Conservation (phyloP, 2,888 invertebrate genomes). For the Pandemis corylana region DNA sequence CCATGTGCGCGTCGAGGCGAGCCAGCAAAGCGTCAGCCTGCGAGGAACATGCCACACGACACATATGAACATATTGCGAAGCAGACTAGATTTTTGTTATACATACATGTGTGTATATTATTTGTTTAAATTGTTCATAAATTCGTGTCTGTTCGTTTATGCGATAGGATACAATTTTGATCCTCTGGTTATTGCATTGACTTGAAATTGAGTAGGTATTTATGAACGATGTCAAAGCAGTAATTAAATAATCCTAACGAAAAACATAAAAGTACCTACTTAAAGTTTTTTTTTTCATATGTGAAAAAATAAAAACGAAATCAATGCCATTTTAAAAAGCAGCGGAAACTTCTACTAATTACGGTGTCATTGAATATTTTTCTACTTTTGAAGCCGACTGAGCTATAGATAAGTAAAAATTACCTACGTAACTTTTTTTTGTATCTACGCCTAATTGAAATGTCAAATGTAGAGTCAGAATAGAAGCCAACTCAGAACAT, state of each 20-base stretch:
- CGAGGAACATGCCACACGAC: slow-evolving; percentile 50
- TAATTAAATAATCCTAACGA: no score
- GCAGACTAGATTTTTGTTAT: background rate
- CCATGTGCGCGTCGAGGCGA: slow-evolving; percentile 65
- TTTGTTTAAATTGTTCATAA: no score
- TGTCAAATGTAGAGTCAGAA: background rate
- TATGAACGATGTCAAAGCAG: no score
- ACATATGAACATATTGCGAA: slow-evolving; percentile 16
- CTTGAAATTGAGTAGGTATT: no score
- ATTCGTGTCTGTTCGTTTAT: no score
- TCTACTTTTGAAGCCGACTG: background rate
- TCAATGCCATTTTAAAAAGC: no score
- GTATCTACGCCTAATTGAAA: no score
- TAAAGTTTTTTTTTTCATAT: no score
- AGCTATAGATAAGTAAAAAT: background rate
- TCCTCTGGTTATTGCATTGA: no score
- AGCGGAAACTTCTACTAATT: background rate
- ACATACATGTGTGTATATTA: background rate
- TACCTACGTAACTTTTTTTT: background rate
- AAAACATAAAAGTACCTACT: no score
- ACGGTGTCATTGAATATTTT: background rate
- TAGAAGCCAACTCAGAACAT: background rate
- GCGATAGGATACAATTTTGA: no score
- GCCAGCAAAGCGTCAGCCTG: slow-evolving; percentile 66
- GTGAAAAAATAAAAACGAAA: no score